Evolutionary conservation across 1,140 invertebrate genomes (phyloP), one percentile per base, ranked within the genome.

Genomic region (Dryas iulia): DNA sequence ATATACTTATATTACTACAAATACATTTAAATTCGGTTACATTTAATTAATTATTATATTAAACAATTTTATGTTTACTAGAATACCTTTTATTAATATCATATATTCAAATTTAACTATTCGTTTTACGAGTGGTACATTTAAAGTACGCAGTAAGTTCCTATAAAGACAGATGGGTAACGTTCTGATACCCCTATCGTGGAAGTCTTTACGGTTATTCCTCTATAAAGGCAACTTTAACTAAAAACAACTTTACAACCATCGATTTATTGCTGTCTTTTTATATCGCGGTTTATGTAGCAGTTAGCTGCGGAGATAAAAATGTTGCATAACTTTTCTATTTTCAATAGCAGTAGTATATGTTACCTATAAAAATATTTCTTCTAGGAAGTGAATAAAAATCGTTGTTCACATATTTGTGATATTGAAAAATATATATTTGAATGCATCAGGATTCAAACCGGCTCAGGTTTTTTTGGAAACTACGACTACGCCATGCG

Each of bases 201-300:
- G 74, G 79, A 47, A 72, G 66, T 71, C 77, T 91, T 90, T 89
- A 90, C 77, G 84, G 83, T 89, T 91, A 89, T 87, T 77, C 71
- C 71, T 79, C 83, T 63, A 89, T 91, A 91, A 91, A 90, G 72
- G 73, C 71, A 84, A 79, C 77, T 83, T 81, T 84, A 86, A 88
- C 83, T 83, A 87, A 89, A 89, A 89, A 85, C 86, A 86, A 88
- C 66, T 90, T 90, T 89, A 89, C 86, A 84, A 73, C 81, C 76
- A 75, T 74, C 74, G 74, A 83, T 86, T 88, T 87, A 86, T 74
- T 76, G 77, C 76, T 73, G 72, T 78, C 73, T 77, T 84, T 86
- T 61, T 64, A 62, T 59, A 54, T 30, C 35, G 62, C 60, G 54
- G 54, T 60, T 39, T 54, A 57, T 70, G 58, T 58, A 26, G 39